Evolutionary conservation across 2,888 invertebrate species (phyloP).

Genomic region (Parelbella ahira): DNA sequence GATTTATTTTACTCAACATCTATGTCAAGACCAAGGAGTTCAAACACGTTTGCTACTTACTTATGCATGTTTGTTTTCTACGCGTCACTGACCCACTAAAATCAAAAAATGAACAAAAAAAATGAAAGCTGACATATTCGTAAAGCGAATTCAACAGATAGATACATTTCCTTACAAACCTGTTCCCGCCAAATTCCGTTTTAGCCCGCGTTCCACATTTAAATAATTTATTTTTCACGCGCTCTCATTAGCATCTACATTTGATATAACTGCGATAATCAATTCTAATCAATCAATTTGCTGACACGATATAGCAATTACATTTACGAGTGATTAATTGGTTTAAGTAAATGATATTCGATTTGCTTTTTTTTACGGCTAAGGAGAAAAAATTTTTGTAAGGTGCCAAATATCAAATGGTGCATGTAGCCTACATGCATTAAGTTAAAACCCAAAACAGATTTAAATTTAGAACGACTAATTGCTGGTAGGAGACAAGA

Average conservation of each 20-base stretch:
- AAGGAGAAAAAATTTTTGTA: too few relatives aligned
- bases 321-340: constrained; percentile 24
- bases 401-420: too few relatives aligned
- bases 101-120: constrained; percentile 36
- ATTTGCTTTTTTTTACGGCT: too few relatives aligned
- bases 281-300: constrained; percentile 22
- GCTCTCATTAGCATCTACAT: constrained; percentile 15
- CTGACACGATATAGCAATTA: constrained; percentile 18
- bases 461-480: too few relatives aligned
- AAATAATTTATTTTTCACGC: constrained; percentile 18
- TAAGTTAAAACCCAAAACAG: too few relatives aligned
- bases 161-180: constrained; percentile 13
- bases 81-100: constrained; percentile 60
- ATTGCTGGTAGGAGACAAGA: too few relatives aligned
- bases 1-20: constrained; percentile 64
- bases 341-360: constrained; percentile 7
- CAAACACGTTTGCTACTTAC: constrained; percentile 56
- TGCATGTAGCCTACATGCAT: too few relatives aligned
- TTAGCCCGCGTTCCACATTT: background rate
- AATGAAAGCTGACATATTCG: constrained; percentile 26
- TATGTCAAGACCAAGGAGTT: constrained; percentile 76
- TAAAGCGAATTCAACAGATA: constrained; percentile 1
- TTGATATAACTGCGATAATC: constrained; percentile 19
- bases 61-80: constrained; percentile 32
- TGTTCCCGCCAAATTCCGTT: constrained; percentile 8